phyloP scores from a whole-genome alignment of 2,888 invertebrate genomes.

The Embidobia sp. region DNA sequence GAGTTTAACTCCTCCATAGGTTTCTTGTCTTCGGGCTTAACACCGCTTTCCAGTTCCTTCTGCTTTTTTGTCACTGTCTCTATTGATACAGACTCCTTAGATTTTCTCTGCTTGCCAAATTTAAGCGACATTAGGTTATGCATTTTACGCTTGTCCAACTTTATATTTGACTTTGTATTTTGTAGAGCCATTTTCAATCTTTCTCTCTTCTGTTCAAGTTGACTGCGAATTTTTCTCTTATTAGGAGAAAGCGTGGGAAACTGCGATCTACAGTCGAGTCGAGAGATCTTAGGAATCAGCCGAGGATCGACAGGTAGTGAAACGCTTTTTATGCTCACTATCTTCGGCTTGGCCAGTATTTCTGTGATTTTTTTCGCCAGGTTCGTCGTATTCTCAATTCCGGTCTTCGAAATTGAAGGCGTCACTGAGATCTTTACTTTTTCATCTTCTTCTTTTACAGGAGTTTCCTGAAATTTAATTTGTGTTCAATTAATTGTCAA shows the following conservation, averaged over 20 bases:
- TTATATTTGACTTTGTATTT: background rate
- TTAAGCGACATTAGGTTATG: constrained; percentile 34
- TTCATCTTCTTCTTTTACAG: constrained; percentile 74
- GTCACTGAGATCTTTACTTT: constrained; percentile 78
- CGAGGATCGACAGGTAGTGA: constrained; percentile 39
- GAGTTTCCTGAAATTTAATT: constrained; percentile 71
- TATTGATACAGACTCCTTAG: background rate
- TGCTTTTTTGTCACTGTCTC: too few relatives aligned
- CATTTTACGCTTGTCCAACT: constrained; percentile 16
- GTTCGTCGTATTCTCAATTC: constrained; percentile 75
- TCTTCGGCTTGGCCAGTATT: constrained; percentile 63
- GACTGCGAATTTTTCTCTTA: constrained; percentile 24
- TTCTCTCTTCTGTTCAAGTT: constrained; percentile 54
- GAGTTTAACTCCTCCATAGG: too few relatives aligned
- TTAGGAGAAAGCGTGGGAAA: constrained; percentile 18
- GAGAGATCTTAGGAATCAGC: constrained; percentile 51
- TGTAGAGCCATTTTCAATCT: constrained; percentile 43
- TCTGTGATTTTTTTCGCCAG: constrained; percentile 76
- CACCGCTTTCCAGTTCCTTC: too few relatives aligned
- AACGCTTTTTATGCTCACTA: constrained; percentile 65
- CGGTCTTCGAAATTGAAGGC: constrained; percentile 75
- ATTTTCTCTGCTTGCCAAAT: constrained; percentile 14
- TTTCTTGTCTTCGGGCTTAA: too few relatives aligned
- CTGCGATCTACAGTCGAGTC: constrained; percentile 20
- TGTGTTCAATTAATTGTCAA: too few relatives aligned